Evolutionary conservation across 2,888 invertebrate species (phyloP).

Genomic region (Ochlodes sylvanus): DNA sequence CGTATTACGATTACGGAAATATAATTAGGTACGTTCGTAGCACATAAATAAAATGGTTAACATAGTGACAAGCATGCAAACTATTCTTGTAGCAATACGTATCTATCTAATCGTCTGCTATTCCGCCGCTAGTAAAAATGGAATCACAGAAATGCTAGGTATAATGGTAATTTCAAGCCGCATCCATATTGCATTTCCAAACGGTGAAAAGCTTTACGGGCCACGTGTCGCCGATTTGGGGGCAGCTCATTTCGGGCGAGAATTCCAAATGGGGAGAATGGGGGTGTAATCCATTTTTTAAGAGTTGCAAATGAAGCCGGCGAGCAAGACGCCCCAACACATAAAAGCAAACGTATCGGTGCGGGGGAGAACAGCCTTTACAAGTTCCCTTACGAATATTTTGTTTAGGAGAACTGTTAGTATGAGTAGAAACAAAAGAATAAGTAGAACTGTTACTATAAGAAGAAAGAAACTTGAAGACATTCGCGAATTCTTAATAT

Average conservation of each 20-base stretch:
- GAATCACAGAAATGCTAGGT: too few relatives aligned
- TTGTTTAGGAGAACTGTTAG: not conserved
- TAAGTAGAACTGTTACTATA: not conserved
- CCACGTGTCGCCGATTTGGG: conserved; percentile 21
- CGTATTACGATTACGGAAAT: too few relatives aligned
- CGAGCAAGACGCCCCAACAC: conserved; percentile 16
- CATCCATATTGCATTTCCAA: conserved; percentile 13
- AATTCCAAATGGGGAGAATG: conserved; percentile 27
- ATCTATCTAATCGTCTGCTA: too few relatives aligned
- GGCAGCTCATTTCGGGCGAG: conserved; percentile 26
- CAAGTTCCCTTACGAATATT: not conserved
- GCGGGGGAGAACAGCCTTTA: conserved; percentile 6
- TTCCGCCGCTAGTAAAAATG: not conserved
- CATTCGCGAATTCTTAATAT: too few relatives aligned
- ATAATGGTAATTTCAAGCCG: not conserved
- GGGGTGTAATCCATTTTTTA: conserved; percentile 36
- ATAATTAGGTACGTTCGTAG: not conserved
- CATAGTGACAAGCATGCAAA: not conserved
- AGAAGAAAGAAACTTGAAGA: too few relatives aligned
- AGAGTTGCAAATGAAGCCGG: conserved; percentile 32
- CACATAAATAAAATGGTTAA: not conserved
- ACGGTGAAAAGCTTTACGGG: conserved; percentile 2
- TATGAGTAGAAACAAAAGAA: too few relatives aligned
- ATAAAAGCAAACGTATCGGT: conserved; percentile 30
- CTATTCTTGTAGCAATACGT: too few relatives aligned